Conservation (phyloP, 2,113 vertebrate genomes). For the Amphiprion ocellaris region DNA sequence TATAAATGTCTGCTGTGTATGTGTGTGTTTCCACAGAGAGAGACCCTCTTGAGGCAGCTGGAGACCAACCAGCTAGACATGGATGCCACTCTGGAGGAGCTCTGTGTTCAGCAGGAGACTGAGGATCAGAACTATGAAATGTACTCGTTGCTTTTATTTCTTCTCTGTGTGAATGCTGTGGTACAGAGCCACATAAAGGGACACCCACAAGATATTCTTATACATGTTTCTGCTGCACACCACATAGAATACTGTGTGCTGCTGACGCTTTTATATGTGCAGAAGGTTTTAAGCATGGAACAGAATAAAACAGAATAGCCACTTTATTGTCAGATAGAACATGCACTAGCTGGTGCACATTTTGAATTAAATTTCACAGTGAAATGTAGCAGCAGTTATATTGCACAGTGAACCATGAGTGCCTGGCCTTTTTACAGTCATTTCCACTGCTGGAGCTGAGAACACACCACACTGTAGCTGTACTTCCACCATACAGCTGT, state of each 20-base stretch:
- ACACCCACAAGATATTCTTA: neutral
- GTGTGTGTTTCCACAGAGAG: conserved; percentile 84
- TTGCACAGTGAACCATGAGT: too few relatives aligned
- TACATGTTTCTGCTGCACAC: neutral
- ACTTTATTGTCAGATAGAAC: too few relatives aligned
- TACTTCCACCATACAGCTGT: neutral
- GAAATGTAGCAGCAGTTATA: too few relatives aligned
- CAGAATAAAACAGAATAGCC: too few relatives aligned
- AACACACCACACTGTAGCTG: neutral
- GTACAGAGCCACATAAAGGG: neutral
- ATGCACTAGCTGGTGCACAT: too few relatives aligned
- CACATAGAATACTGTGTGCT: neutral
- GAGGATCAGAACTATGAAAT: conserved; percentile 99
- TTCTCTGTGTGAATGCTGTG: neutral
- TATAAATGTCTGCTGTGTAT: neutral
- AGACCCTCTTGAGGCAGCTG: conserved; percentile 95
- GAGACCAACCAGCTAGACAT: conserved; percentile 99
- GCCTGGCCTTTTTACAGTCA: neutral
- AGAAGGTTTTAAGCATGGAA: too few relatives aligned
- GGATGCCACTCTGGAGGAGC: conserved; percentile 96
- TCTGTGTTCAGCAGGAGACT: conserved; percentile 95
- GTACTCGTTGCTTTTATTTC: conserved; percentile 74
- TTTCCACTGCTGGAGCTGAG: neutral
- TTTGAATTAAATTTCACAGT: too few relatives aligned
- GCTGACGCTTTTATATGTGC: too few relatives aligned